Evolutionary conservation across 2,888 invertebrate genomes (phyloP), one percentile per base, ranked within the genome.

Genomic region (Melanargia galathea): DNA sequence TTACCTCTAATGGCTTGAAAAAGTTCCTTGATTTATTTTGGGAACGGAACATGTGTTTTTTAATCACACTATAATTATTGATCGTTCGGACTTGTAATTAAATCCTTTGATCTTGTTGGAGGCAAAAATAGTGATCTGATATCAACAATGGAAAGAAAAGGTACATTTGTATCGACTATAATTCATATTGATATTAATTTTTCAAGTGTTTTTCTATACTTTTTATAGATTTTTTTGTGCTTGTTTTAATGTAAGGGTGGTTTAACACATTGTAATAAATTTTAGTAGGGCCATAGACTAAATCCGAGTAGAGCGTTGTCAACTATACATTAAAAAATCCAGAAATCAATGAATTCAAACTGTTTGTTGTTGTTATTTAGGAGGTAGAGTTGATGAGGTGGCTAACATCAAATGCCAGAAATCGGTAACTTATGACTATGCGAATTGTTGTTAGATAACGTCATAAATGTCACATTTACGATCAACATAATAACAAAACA

Each of bases 1-100:
- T 87, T 88, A 87, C 75, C 74, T 75, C 77, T 87, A 84, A 88
- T 84, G 77, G 79, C 69, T 67, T 60, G 73, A 78, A 73, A 80
- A 77, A 76, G 73, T 72, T 78, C 77, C 74, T 78, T 81, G 78
- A 83, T 84, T 84, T 83, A 83, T 85, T 82, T 80, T 64, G 72
- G 75, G 76, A 76, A 74, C 75, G 75, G 75, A 77, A 71, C 73
- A 78, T 54, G 65, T 69, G 66, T 68, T 64, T 70, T 70, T 68
- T 70, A 67, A 69, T 68, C 52, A 61, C 57, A 58, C 43, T 61
- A 49, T 70, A 70, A 71, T 73, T 70, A 81, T 38, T 38, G 60
- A 77, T 74, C 71, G 77, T 60, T 56, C 33, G 76, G 76, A 80
- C 82, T 79, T 79, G 75, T 84, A 84, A 88, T 86, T 83, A 83